Evolutionary conservation across 2,797 vertebrate genomes (phyloP), one percentile per base, ranked within the genome.

Genomic region (Sarcophilus harrisii): DNA sequence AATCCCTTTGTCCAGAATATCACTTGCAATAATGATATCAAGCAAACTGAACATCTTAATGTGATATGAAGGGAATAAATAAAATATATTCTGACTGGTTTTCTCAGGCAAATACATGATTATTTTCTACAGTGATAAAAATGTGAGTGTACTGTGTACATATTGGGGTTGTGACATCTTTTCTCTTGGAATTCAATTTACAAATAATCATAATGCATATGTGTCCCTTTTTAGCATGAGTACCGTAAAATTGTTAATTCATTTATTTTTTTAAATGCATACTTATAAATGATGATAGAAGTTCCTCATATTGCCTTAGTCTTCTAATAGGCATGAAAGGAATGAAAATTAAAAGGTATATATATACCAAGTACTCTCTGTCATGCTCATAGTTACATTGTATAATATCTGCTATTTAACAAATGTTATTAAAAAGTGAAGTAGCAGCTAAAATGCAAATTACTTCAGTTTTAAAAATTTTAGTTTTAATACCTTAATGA

Each of bases 351-450:
- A 96, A 95, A 96, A 97, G 91, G 32, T 55, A 92, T 93, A n/a
- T n/a, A n/a, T n/a, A 55, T 96, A 10, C 94, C 94, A 58, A 58
- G 57, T 94, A 90, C 28, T 62, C 94, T 89, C 32, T 12, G 45
- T 95, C 4, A 54, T 55, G 92, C 97, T 95, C 94, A 92, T 89
- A 89, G 38, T 94, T 90, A 93, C 92, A 91, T 9, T 96, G 16
- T 97, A 14, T 91, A 95, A 94, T 96, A 58, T 95, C 58, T 92
- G 58, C 57, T 96, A 58, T 90, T 96, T 97, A 62, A 73, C 87
- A 95, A 89, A 73, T 57, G 28, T 96, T 97, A 95, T 95, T 90
- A 97, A 98, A 96, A 62, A 96, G 73, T 57, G 93, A 94, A 13
- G 54, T 92, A 96, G 94, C 94, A 97, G 54, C 94, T 81, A 97